A percentile compares a stretch with the other conserved stretches of the same genome.
Evolutionary conservation across 2,113 vertebrate genomes (phyloP).

Genomic region (Elachura formosa): DNA sequence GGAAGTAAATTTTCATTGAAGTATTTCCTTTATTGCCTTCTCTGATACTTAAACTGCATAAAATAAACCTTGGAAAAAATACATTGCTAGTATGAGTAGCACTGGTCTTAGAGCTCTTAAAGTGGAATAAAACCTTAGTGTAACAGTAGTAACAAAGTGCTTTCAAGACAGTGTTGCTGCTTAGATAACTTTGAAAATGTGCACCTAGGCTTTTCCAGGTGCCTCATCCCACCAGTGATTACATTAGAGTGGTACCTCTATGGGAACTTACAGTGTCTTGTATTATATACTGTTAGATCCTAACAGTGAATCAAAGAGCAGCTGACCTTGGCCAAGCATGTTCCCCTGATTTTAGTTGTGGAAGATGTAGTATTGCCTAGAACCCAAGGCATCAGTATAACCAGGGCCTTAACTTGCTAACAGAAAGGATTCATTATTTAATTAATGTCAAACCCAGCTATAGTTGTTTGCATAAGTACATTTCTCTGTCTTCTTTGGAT

Average conservation of each 20-base stretch:
- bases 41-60: not conserved
- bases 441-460: not conserved
- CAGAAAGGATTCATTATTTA: not conserved
- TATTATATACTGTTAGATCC: not conserved
- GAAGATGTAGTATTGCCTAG: too few relatives aligned
- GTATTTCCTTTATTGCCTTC: not conserved
- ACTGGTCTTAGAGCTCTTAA: not conserved
- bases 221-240: not conserved
- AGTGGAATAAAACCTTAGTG: not conserved
- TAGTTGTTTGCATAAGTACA: not conserved
- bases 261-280: not conserved
- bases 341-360: not conserved
- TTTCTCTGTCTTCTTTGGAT: not conserved
- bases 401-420: not conserved
- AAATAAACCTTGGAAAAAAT: not conserved
- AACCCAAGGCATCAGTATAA: too few relatives aligned
- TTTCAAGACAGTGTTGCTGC: not conserved
- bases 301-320: not conserved
- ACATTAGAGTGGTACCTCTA: not conserved
- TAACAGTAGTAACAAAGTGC: not conserved
- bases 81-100: not conserved
- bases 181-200: not conserved
- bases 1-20: not conserved
- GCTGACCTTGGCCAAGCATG: not conserved
- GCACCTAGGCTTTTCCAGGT: fast-evolving